Evolutionary conservation across 2,797 vertebrate species (phyloP).

Genomic region (Dallia pectoralis): DNA sequence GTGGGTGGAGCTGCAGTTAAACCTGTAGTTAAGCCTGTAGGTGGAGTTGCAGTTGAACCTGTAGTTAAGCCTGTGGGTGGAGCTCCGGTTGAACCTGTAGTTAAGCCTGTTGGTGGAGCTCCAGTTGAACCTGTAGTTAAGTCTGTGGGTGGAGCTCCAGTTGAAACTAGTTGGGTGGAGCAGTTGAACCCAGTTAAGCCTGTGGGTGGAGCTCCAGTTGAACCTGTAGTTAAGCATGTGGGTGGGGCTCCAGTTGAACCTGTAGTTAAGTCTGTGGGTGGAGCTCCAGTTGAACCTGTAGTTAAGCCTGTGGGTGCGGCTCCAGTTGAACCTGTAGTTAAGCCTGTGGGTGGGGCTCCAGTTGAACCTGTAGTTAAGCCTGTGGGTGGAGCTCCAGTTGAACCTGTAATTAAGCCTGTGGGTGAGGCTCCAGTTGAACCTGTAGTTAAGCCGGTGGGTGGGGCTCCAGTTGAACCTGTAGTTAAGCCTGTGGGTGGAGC

Average conservation of each 20-base stretch:
- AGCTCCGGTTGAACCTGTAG: too few relatives aligned
- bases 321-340: background rate
- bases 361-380: background rate
- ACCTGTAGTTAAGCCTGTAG: too few relatives aligned
- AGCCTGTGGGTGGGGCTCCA: slow-evolving; percentile 10
- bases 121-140: too few relatives aligned
- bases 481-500: background rate
- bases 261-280: background rate
- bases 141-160: too few relatives aligned
- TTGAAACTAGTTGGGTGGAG: too few relatives aligned
- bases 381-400: background rate
- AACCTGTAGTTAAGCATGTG: slow-evolving; percentile 12
- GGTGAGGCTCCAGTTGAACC: background rate
- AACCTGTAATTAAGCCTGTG: slow-evolving; percentile 6
- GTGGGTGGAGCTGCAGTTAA: too few relatives aligned
- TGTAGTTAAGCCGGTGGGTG: slow-evolving; percentile 11
- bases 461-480: slow-evolving; percentile 17
- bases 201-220: slow-evolving; percentile 7
- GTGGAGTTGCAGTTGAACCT: too few relatives aligned
- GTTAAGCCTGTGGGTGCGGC: background rate
- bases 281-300: background rate
- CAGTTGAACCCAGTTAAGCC: slow-evolving; percentile 5
- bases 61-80: too few relatives aligned
- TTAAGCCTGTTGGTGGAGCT: too few relatives aligned
- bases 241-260: background rate